Evolutionary conservation across 2,888 invertebrate genomes (phyloP), one percentile per base, ranked within the genome.

Genomic region (Lithodes maja): DNA sequence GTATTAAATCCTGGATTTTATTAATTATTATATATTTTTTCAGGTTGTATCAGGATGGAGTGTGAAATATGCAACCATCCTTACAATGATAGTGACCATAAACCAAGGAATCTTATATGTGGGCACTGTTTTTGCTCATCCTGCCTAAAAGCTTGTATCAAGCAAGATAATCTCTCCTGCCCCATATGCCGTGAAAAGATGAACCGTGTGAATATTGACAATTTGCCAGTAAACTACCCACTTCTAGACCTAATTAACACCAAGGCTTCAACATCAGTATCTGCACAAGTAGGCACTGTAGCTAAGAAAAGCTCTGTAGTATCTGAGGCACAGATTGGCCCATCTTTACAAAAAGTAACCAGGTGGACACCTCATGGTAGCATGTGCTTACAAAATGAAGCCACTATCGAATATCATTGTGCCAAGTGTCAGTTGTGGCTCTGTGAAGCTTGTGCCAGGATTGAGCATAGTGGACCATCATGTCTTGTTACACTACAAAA

Each of bases 371-470:
- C 80, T 17, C 80, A 80, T 54, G 3, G 3, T 3, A 54, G 80
- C 17, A 80, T 33, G 17, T 80, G 80, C 17, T 33, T 80, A 9
- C 5, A 55, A 9, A 17, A 53, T 80, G 54, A 17, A 17, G 80
- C 17, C n/a, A 17, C 2, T 80, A 9, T 80, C 9, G 9, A 9
- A 2, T 1, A 17, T 55, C 55, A 55, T 17, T 80, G 80, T 80
- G 55, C 33, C 12, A 55, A 1, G 1, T 80, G 80, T 80, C 55
- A 80, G 55, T n/a, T 17, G 33, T 80, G 80, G 80, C n/a, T 80
- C 54, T 80, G 80, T 55, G 7, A 15, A n/a, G 55, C 53, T 9
- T 80, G 80, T 54, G n/a, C 54, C 17, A 80, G 17, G 55, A 80
- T 80, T 80, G 80, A 80, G 53, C 80, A 80, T 55, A 3, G 3